A percentile compares a stretch with the other conserved stretches of the same genome.
phyloP scores from a whole-genome alignment of 1,140 invertebrate genomes.

The Latrodectus geometricus region DNA sequence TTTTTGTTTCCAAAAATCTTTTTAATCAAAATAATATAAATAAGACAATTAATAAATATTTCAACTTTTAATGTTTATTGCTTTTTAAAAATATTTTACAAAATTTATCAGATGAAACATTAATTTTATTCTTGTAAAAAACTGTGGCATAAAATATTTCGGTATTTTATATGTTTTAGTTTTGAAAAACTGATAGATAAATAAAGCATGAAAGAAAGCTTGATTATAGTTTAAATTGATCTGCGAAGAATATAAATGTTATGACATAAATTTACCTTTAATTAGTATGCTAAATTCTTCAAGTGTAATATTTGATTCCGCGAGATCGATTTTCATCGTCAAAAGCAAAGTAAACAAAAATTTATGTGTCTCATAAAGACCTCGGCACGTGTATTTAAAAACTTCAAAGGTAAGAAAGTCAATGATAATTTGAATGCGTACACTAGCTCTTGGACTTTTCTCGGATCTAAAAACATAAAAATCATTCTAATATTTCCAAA shows the following conservation, averaged over 20 bases:
- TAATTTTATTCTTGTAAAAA: too few species aligned
- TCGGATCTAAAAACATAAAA: conserved; percentile 70
- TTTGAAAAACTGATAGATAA: too few species aligned
- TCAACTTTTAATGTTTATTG: too few species aligned
- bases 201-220: too few species aligned
- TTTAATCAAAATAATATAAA: too few species aligned
- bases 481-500: not conserved
- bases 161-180: too few species aligned
- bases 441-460: conserved; percentile 80
- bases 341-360: conserved; percentile 85
- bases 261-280: conserved; percentile 73
- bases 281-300: conserved; percentile 88
- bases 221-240: too few species aligned
- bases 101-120: too few species aligned
- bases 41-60: too few species aligned
- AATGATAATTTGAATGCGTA: conserved; percentile 82
- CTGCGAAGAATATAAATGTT: not conserved
- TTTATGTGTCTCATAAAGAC: conserved; percentile 86
- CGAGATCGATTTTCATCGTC: conserved; percentile 85
- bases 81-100: too few species aligned
- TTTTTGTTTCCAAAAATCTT: too few species aligned
- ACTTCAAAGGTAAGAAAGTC: conserved; percentile 79
- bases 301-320: conserved; percentile 77
- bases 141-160: too few species aligned
- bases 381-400: conserved; percentile 79